A percentile compares a stretch with the other conserved stretches of the same genome.
phyloP scores from a whole-genome alignment of 1,140 invertebrate species.

The Zaprionus capensis region DNA sequence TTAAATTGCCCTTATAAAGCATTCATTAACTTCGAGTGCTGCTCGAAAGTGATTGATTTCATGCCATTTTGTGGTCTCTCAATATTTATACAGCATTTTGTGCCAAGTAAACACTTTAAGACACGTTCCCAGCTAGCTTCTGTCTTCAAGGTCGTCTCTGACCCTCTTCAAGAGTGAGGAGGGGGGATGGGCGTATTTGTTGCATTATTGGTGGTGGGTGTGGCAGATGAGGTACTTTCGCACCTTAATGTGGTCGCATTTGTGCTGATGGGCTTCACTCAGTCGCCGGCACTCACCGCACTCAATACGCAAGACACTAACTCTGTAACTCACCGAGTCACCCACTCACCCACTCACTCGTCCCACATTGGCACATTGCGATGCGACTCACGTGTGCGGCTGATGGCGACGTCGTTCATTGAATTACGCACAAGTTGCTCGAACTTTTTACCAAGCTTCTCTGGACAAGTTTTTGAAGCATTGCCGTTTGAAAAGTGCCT shows the following conservation, averaged over 20 bases:
- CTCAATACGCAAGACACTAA: conserved; percentile 17
- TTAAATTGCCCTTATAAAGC: neutral
- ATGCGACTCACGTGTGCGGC: conserved; percentile 69
- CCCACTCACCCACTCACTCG: conserved; percentile 14
- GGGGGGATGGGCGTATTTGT: conserved; percentile 13
- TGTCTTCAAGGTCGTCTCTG: conserved; percentile 14
- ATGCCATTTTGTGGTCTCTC: neutral
- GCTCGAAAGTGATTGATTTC: neutral
- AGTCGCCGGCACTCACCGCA: conserved; percentile 6
- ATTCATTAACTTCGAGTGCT: neutral
- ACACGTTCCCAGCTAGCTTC: neutral
- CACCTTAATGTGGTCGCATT: conserved; percentile 72
- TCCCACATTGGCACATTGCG: conserved; percentile 39
- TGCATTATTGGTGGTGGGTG: conserved; percentile 57
- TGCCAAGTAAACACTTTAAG: neutral
- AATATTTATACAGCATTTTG: neutral
- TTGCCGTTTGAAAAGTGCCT: conserved; percentile 67
- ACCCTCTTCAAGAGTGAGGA: neutral
- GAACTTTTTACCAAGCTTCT: conserved; percentile 48
- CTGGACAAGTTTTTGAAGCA: conserved; percentile 47
- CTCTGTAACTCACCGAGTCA: neutral
- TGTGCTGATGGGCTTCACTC: conserved; percentile 52
- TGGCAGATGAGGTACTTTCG: conserved; percentile 40
- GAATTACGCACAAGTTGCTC: conserved; percentile 68
- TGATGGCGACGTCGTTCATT: conserved; percentile 70